Evolutionary conservation across 2,797 vertebrate species (phyloP).

Genomic region (Mastacembelus armatus): DNA sequence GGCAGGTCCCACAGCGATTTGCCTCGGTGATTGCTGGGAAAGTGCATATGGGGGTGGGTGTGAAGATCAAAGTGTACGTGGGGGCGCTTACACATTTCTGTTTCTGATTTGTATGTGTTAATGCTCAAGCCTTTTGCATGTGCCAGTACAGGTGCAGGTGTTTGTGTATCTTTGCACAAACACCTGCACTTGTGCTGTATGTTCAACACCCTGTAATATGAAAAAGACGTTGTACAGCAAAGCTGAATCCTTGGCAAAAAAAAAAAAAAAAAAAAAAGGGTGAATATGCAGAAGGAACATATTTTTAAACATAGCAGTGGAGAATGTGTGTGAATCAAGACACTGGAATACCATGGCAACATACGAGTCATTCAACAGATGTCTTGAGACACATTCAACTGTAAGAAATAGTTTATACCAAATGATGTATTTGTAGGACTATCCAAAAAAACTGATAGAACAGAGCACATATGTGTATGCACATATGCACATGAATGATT

Average conservation of each 20-base stretch:
- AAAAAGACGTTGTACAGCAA: slow-evolving; percentile 10
- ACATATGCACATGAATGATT: neutral
- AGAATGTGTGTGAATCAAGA: slow-evolving; percentile 49
- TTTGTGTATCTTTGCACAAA: neutral
- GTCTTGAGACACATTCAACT: slow-evolving; percentile 30
- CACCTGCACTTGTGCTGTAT: neutral
- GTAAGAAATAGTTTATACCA: slow-evolving; percentile 30
- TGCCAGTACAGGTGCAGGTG: neutral
- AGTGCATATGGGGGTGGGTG: slow-evolving; percentile 35
- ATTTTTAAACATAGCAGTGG: slow-evolving; percentile 17
- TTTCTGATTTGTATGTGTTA: slow-evolving; percentile 32
- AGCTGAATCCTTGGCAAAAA: slow-evolving; percentile 1
- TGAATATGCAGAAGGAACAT: slow-evolving; percentile 20
- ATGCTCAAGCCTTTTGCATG: slow-evolving; percentile 12
- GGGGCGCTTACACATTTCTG: slow-evolving; percentile 27
- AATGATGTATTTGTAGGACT: slow-evolving; percentile 2
- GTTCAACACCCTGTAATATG: slow-evolving; percentile 16
- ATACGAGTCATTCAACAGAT: slow-evolving; percentile 50
- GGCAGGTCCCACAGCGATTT: slow-evolving; percentile 69
- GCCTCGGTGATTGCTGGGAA: slow-evolving; percentile 51
- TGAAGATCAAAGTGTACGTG: slow-evolving; percentile 49
- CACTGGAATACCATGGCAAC: slow-evolving; percentile 30
- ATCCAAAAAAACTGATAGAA: neutral
- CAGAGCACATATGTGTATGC: neutral
- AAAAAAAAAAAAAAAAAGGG: neutral